These are phyloP conservation scores for Otocyon megalotis DNA, from an alignment of 2,113 vertebrate species.

Conservation along the genomic window DNA sequence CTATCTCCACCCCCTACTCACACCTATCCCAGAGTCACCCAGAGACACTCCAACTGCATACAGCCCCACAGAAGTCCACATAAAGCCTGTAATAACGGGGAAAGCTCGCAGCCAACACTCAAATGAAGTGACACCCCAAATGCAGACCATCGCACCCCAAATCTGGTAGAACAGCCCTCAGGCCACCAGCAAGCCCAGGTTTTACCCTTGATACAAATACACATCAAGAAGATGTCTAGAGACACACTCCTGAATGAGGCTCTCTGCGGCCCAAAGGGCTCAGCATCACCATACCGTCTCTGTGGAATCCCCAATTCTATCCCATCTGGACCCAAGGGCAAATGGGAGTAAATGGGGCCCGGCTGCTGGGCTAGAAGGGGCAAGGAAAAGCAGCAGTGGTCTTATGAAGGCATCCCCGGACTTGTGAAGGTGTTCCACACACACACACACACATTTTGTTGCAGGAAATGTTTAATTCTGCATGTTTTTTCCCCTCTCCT, in stretches of 20 bases:
- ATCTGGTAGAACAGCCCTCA: neutral
- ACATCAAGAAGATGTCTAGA: neutral
- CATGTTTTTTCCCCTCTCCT: constrained; percentile 64
- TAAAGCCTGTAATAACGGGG: neutral
- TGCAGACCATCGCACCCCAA: neutral
- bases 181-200: neutral
- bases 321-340: neutral
- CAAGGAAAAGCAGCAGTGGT: neutral
- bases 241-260: neutral
- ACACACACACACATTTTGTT: neutral
- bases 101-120: neutral
- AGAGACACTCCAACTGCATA: neutral
- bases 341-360: neutral
- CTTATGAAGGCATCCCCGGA: neutral
- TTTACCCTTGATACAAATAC: neutral
- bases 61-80: neutral
- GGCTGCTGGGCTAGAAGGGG: neutral
- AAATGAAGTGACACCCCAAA: neutral
- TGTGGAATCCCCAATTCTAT: neutral
- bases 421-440: neutral
- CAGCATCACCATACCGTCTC: neutral
- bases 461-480: constrained; percentile 70
- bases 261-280: neutral
- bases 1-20: neutral
- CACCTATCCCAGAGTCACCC: neutral